A percentile compares a stretch with the other conserved stretches of the same genome.
phyloP scores from a whole-genome alignment of 1,140 invertebrate genomes.

The Coenobita brevimanus region DNA sequence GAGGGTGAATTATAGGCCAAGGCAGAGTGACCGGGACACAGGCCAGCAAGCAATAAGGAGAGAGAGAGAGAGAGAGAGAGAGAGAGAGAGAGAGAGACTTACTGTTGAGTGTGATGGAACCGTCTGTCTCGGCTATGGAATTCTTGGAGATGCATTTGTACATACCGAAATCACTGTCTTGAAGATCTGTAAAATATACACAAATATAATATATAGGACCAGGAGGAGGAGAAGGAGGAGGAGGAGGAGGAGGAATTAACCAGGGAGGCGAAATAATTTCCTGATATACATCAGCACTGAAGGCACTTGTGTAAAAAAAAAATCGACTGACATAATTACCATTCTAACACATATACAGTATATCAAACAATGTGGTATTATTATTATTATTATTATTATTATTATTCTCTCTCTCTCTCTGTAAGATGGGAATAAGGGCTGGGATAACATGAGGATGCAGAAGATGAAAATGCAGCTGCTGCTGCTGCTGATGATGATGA shows the following conservation, averaged over 20 bases:
- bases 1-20: not conserved
- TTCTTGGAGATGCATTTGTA: constrained; percentile 96
- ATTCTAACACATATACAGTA: too few relatives aligned
- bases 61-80: not conserved
- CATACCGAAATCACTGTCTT: constrained; percentile 83
- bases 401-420: too few relatives aligned
- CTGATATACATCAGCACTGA: too few relatives aligned
- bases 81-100: constrained; percentile 38
- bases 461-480: not conserved
- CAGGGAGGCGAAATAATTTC: not conserved
- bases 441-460: not conserved
- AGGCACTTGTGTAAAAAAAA: too few relatives aligned
- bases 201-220: not conserved
- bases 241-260: not conserved
- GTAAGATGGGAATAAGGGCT: too few relatives aligned
- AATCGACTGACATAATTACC: too few relatives aligned
- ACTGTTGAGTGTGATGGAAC: constrained; percentile 86
- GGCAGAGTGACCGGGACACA: too few relatives aligned
- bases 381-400: too few relatives aligned
- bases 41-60: too few relatives aligned
- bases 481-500: too few relatives aligned
- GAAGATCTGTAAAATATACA: constrained; percentile 70
- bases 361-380: too few relatives aligned
- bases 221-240: not conserved
- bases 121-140: constrained; percentile 92